Conservation (phyloP, 2,797 vertebrate genomes). For the Pagetopsis macropterus region DNA sequence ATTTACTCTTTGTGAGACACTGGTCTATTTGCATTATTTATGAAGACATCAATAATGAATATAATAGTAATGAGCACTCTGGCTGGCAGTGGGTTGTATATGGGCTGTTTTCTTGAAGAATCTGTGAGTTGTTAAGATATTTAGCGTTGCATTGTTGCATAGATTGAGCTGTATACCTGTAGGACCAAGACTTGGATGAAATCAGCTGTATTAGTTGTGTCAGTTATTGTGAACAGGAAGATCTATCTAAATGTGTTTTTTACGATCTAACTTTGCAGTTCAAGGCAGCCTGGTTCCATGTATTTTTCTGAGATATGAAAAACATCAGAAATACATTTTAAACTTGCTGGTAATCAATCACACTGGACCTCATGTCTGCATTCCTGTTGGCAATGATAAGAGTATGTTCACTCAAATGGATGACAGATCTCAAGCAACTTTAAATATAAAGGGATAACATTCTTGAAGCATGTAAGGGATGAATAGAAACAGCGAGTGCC, state of each 20-base stretch:
- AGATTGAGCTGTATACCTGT: background rate
- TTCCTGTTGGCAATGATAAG: conserved; percentile 5
- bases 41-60: background rate
- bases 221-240: background rate
- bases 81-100: background rate
- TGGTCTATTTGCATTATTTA: conserved; percentile 2
- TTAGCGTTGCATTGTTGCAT: no score
- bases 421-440: background rate
- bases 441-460: background rate
- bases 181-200: background rate
- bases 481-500: background rate
- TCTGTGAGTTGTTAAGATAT: background rate
- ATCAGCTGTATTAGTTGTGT: background rate
- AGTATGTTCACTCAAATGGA: conserved; percentile 6
- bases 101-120: background rate
- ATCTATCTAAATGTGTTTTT: background rate
- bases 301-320: background rate
- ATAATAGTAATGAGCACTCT: background rate
- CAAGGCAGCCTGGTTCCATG: background rate
- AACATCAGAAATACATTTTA: background rate
- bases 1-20: conserved; percentile 6
- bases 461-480: background rate
- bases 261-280: background rate
- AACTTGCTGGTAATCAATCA: conserved; percentile 10
- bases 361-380: background rate